Conservation (phyloP, 2,888 invertebrate species). For the Acleris sparsana region DNA sequence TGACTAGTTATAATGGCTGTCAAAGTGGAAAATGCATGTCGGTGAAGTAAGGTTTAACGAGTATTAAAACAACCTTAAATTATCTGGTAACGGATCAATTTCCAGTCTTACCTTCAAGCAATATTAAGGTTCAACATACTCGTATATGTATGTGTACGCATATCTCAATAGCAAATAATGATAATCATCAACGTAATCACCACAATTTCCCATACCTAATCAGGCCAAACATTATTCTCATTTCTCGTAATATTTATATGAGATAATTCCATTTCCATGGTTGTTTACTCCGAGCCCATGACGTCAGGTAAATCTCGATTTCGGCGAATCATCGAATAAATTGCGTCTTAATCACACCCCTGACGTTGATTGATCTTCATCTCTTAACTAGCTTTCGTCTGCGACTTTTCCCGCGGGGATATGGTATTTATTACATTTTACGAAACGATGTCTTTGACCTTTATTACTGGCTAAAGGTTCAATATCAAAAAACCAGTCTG, state of each 20-base stretch:
- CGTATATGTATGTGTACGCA: too few relatives aligned
- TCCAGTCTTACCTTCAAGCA: too few relatives aligned
- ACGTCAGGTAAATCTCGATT: slow-evolving; percentile 31
- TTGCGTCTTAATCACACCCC: slow-evolving; percentile 28
- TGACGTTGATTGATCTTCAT: slow-evolving; percentile 34
- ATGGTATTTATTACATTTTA: not conserved
- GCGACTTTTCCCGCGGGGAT: slow-evolving; percentile 12
- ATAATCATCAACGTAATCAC: slow-evolving; percentile 2
- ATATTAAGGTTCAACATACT: too few relatives aligned
- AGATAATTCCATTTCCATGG: slow-evolving; percentile 3
- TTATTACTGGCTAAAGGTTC: too few relatives aligned
- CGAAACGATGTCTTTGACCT: too few relatives aligned
- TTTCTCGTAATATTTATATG: not conserved
- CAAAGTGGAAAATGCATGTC: too few relatives aligned
- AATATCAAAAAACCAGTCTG: too few relatives aligned
- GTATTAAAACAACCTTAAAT: too few relatives aligned
- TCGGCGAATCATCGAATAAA: slow-evolving; percentile 35
- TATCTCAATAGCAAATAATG: slow-evolving; percentile 1
- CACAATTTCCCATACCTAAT: slow-evolving; percentile 7
- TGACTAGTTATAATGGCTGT: too few relatives aligned
- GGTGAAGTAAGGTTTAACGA: too few relatives aligned
- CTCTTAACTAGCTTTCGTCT: slow-evolving; percentile 23
- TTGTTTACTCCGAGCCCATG: slow-evolving; percentile 20
- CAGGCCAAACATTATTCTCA: not conserved
- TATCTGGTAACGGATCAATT: too few relatives aligned